Evolutionary conservation across 1,140 invertebrate genomes (phyloP).

Genomic region (Drosophila suzukii): DNA sequence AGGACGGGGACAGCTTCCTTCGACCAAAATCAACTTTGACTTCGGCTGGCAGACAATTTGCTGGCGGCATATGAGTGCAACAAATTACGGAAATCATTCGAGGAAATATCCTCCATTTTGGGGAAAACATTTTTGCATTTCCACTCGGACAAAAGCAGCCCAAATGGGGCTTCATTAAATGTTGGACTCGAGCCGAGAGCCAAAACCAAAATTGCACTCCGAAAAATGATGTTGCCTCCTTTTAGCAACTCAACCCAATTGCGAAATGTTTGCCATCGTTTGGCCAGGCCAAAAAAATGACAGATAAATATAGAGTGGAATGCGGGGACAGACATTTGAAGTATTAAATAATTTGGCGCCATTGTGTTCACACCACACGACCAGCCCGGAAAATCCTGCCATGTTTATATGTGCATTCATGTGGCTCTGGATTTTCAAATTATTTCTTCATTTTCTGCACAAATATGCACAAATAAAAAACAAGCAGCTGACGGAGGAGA

Average conservation of each 20-base stretch:
- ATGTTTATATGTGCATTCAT: conserved; percentile 31
- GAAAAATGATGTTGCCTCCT: conserved; percentile 25
- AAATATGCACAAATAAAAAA: conserved; percentile 51
- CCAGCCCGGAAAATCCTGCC: conserved; percentile 22
- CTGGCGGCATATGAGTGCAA: conserved; percentile 45
- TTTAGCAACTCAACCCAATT: conserved; percentile 10
- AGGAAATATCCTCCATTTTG: conserved; percentile 23
- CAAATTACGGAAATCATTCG: conserved; percentile 46
- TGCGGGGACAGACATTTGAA: conserved; percentile 70
- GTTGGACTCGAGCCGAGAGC: conserved; percentile 73
- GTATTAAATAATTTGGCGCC: conserved; percentile 82
- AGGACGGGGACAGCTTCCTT: conserved; percentile 3
- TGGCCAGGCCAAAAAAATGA: conserved; percentile 43
- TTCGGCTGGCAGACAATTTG: conserved; percentile 23
- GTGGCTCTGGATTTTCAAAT: conserved; percentile 60
- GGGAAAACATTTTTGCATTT: conserved; percentile 38
- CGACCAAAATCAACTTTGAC: conserved; percentile 12
- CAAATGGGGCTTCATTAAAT: conserved; percentile 77
- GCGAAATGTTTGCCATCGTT: conserved; percentile 63
- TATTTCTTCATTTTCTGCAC: conserved; percentile 76
- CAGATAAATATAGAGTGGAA: conserved; percentile 11
- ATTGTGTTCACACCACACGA: conserved; percentile 76
- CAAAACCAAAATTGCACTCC: conserved; percentile 56
- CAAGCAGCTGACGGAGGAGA: conserved; percentile 20
- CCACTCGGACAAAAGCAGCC: conserved; percentile 53